phyloP scores from a whole-genome alignment of 2,888 invertebrate species.

The Candidula unifasciata region DNA sequence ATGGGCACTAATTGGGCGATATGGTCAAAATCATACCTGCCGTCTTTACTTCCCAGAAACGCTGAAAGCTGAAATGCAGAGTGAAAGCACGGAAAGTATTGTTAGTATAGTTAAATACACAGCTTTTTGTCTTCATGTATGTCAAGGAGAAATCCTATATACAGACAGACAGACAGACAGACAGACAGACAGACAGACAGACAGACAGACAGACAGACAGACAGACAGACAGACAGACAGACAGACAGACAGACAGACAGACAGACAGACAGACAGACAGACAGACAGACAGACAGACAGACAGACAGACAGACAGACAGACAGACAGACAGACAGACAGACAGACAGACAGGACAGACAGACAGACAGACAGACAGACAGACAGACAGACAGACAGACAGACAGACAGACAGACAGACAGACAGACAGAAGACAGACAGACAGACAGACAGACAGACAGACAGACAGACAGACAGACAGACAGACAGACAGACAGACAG shows the following conservation, averaged over 20 bases:
- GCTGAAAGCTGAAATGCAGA: too few species aligned
- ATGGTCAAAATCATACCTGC: too few species aligned
- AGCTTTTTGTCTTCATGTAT: too few species aligned
- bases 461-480: constrained; percentile 23
- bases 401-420: constrained; percentile 24
- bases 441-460: constrained; percentile 23
- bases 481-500: constrained; percentile 19
- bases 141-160: too few species aligned
- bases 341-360: constrained; percentile 28
- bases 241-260: neutral
- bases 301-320: constrained; percentile 27
- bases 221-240: constrained; percentile 11
- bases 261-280: neutral
- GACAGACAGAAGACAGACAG: constrained; percentile 11
- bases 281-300: constrained; percentile 11
- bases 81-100: too few species aligned
- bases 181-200: neutral
- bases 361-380: constrained; percentile 19
- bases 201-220: neutral
- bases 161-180: too few species aligned
- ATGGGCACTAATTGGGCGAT: too few species aligned
- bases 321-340: constrained; percentile 7
- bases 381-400: constrained; percentile 37
- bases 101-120: too few species aligned
- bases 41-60: too few species aligned